phyloP scores from a whole-genome alignment of 2,888 invertebrate species.

The Prosapia bicincta region DNA sequence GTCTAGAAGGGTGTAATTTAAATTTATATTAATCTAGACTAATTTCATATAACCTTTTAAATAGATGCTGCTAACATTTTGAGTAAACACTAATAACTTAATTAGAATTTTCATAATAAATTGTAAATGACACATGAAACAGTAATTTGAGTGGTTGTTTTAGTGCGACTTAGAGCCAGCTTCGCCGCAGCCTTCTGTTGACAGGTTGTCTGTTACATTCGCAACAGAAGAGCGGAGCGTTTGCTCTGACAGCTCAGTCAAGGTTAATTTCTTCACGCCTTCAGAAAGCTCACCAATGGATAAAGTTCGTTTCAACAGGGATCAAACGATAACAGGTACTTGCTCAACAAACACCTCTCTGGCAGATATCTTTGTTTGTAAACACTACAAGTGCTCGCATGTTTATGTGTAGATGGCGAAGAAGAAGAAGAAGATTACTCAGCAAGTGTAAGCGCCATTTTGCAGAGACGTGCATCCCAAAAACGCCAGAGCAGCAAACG shows the following conservation, averaged over 20 bases:
- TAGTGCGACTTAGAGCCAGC: constrained; percentile 51
- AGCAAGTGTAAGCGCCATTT: constrained; percentile 77
- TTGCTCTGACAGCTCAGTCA: constrained; percentile 44
- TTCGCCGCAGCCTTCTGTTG: constrained; percentile 66
- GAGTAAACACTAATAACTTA: too few relatives aligned
- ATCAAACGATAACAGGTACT: constrained; percentile 30
- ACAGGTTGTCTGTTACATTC: constrained; percentile 70
- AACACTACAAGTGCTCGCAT: too few relatives aligned
- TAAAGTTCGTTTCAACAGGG: constrained; percentile 30
- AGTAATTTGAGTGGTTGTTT: not conserved
- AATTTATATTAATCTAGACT: too few relatives aligned
- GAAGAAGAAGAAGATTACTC: constrained; percentile 83
- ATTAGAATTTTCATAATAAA: not conserved
- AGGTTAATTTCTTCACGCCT: not conserved
- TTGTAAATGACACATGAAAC: too few relatives aligned
- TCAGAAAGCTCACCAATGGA: constrained; percentile 40
- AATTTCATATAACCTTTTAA: too few relatives aligned
- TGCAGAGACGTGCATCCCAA: constrained; percentile 69
- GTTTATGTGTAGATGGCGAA: constrained; percentile 39
- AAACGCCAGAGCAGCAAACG: constrained; percentile 29
- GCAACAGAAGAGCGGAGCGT: constrained; percentile 54
- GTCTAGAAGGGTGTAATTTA: too few relatives aligned
- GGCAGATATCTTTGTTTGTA: too few relatives aligned
- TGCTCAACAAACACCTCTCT: too few relatives aligned
- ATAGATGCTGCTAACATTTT: too few relatives aligned